Percentiles rank a stretch among this genome's conserved stretches.
Conservation (phyloP, 2,888 invertebrate genomes). For the Imbricaverruca yamaguchii region DNA sequence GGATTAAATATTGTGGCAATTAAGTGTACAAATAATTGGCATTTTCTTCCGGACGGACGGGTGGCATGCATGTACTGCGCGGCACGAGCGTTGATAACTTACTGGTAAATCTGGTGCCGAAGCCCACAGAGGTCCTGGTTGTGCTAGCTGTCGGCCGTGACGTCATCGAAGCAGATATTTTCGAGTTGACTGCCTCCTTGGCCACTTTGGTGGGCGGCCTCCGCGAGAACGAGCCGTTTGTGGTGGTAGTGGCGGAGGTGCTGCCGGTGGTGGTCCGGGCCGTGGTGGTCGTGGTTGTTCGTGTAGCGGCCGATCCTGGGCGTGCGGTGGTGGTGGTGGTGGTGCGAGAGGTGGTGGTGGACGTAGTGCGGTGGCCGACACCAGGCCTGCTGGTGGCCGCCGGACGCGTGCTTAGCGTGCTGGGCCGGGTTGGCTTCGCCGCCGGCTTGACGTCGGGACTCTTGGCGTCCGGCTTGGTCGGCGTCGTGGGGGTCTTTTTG, state of each 20-base stretch:
- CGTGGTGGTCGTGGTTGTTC: not conserved
- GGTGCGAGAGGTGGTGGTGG: not conserved
- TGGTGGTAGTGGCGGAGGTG: not conserved
- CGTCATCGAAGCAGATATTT: not conserved
- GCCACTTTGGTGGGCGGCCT: not conserved
- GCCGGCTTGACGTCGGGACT: not conserved
- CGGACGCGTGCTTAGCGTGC: not conserved
- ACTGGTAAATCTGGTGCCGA: constrained; percentile 14
- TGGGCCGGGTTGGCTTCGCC: not conserved
- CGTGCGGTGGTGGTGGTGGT: not conserved
- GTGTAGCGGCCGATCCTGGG: not conserved
- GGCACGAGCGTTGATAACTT: too few species aligned
- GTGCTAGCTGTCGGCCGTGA: not conserved
- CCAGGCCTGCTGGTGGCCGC: too few species aligned
- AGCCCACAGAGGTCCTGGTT: not conserved
- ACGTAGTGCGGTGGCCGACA: not conserved
- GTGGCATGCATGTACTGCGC: too few species aligned
- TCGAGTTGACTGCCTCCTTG: not conserved
- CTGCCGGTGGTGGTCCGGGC: not conserved
- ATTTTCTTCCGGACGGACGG: too few species aligned
- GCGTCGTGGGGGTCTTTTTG: not conserved
- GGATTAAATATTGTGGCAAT: too few species aligned
- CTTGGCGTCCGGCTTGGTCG: not conserved
- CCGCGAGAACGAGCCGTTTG: not conserved
- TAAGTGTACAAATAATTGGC: too few species aligned